A percentile compares a stretch with the other conserved stretches of the same genome.
Conservation (phyloP, 1,140 invertebrate species). For the Paralvinella palmiformis region DNA sequence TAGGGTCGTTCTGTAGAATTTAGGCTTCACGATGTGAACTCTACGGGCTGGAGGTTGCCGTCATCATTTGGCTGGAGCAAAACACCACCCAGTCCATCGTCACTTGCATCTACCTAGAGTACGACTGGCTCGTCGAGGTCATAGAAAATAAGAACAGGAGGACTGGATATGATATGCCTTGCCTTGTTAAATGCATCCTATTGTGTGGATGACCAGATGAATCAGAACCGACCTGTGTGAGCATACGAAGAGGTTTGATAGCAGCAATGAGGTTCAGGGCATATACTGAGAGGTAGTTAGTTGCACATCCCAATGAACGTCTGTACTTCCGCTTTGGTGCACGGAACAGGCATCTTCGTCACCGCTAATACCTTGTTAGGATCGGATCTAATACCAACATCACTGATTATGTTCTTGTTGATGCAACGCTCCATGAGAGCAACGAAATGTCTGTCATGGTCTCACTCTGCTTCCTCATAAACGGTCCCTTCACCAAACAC, state of each 20-base stretch:
- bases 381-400: too few relatives aligned
- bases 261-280: background rate
- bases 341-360: too few relatives aligned
- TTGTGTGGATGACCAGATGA: background rate
- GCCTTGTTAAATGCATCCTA: background rate
- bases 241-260: background rate
- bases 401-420: conserved; percentile 1
- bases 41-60: conserved; percentile 2
- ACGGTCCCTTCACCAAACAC: background rate
- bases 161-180: background rate
- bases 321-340: too few relatives aligned
- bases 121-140: background rate
- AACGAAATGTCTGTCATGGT: conserved; percentile 1
- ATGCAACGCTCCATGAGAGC: conserved; percentile 1
- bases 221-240: background rate
- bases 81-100: background rate
- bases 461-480: background rate
- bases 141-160: background rate
- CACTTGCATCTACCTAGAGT: conserved; percentile 2
- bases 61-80: conserved; percentile 9
- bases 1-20: conserved; percentile 47
- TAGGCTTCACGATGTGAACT: background rate
- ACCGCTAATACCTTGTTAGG: too few relatives aligned
- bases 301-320: too few relatives aligned
- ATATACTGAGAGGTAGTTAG: background rate